Base-by-base conservation (phyloP, 2,888 invertebrate genomes). In the Phrixothrix hirtus region DNA sequence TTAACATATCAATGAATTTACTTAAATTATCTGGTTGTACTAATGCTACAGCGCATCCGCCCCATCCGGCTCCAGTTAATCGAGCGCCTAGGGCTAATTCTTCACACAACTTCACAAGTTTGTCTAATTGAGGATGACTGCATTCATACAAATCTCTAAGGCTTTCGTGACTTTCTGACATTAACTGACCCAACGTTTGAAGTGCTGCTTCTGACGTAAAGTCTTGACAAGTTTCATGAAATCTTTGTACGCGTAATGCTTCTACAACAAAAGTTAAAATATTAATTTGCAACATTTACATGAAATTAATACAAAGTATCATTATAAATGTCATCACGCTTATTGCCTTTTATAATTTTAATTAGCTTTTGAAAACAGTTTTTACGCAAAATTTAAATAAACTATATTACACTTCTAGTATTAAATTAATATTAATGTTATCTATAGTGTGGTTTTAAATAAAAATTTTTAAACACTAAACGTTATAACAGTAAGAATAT, bases 61-160 rank as follows among this genome's bases (percentile, higher is more conserved):
- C 99, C 98, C 98, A 98, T 4, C 89, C 89, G 64, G 98, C 98
- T 25, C 98, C 99, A 1, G 98, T 98, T 27, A 99, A 79, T 39
- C 98, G 84, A n/a, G 92, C 90, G 30, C 93, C 90, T n/a, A 83
- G 78, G 12, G 74, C 62, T 26, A 69, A 54, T 38, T 85, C 83
- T 53, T 81, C 79, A 5, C 89, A 90, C 67, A 88, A 75, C 17
- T 85, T 79, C 12, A 95, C 92, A 13, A 98, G 80, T 47, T 80
- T 67, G 74, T 99, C 95, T 60, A 98, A 79, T 66, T 88, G 85
- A 1, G 86, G 82, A 78, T 95, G 94, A 47, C 96, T 96, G 75
- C 98, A 98, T 73, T 98, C 92, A 74, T 95, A 99, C 2, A 91
- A 77, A 54, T 85, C 83, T 48, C 85, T 81, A 41, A 97, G 82